Percentiles rank a stretch among this genome's conserved stretches.
Evolutionary conservation across 2,113 vertebrate genomes (phyloP).

Genomic region (Embiotoca jacksoni): DNA sequence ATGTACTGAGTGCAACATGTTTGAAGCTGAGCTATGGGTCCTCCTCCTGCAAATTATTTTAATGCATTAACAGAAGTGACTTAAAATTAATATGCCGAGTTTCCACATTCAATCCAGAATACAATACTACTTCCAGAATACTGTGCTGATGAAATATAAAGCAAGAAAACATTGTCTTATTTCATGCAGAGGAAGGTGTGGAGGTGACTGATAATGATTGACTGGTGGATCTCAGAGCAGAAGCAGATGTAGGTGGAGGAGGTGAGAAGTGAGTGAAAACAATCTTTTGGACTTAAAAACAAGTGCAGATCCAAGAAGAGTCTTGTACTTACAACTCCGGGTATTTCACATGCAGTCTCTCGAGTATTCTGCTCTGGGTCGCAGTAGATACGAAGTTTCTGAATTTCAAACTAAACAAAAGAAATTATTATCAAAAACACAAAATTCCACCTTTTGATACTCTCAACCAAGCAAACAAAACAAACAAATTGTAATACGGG

Average conservation of each 20-base stretch:
- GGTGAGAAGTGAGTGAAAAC: constrained; percentile 47
- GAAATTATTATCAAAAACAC: background rate
- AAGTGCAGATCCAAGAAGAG: background rate
- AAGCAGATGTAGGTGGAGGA: constrained; percentile 55
- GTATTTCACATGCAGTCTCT: constrained; percentile 96
- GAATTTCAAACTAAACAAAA: constrained; percentile 92
- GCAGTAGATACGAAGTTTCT: constrained; percentile 97
- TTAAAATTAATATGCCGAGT: constrained; percentile 45
- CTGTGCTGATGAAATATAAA: constrained; percentile 21
- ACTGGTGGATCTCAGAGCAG: constrained; percentile 1
- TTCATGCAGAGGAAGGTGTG: background rate
- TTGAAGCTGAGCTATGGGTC: constrained; percentile 47
- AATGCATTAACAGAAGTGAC: constrained; percentile 58
- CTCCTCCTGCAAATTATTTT: constrained; percentile 42
- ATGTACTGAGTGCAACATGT: constrained; percentile 38
- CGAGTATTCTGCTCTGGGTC: constrained; percentile 95
- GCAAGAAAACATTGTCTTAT: background rate
- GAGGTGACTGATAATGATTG: constrained; percentile 20
- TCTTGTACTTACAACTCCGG: constrained; percentile 92
- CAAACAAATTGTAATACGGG: constrained; percentile 11
- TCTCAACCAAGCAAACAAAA: constrained; percentile 18
- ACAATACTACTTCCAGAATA: background rate
- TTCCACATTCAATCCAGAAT: constrained; percentile 18
- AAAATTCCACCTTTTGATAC: background rate
- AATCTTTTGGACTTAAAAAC: constrained; percentile 40